Evolutionary conservation across 2,888 invertebrate genomes (phyloP), one percentile per base, ranked within the genome.

Genomic region (Ypsolopha sequella): DNA sequence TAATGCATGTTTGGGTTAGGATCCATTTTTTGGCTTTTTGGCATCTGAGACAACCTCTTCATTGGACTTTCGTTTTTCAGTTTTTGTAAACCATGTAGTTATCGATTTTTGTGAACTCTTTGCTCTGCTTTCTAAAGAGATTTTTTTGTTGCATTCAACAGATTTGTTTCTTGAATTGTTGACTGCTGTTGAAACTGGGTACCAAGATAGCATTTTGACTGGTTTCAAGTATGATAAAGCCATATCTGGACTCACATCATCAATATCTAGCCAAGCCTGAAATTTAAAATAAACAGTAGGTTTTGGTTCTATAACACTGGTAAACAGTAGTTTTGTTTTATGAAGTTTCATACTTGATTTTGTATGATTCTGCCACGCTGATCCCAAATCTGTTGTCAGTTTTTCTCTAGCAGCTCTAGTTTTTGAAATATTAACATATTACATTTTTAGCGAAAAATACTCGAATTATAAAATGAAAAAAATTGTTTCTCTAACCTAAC

Each of bases 101-200:
- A 89, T 61, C 56, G 87, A 76, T 61, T 77, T 82, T 68, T 88
- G 84, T 56, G 72, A 66, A 51, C 58, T 64, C 55, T 66, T 68
- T 45, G 60, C 66, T 58, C 76, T 79, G 48, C 73, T 68, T 51
- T 69, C 65, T 9, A 61, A 50, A 39, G 59, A 51, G 41, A 84
- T 58, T 38, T 81, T 88, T 59, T 88, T 89, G 61, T 89, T 90
- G 58, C 91, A 91, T 53, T 88, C 76, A 0, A 71, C 64, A 35
- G 81, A 82, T 73, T 95, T 93, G 66, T 93, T 90, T 52, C 89
- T 85, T 0, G 92, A 90, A 67, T 91, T 93, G 64, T 93, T 93
- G 0, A 95, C 94, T 45, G 81, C 63, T 44, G 88, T 89, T 1
- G 92, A 90, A 0, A 95, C 94, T 52, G 89, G 89, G 71, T 95